These are phyloP conservation scores for Hypercompe scribonia DNA, from an alignment of 2,888 invertebrate genomes.

Conservation along the genomic window DNA sequence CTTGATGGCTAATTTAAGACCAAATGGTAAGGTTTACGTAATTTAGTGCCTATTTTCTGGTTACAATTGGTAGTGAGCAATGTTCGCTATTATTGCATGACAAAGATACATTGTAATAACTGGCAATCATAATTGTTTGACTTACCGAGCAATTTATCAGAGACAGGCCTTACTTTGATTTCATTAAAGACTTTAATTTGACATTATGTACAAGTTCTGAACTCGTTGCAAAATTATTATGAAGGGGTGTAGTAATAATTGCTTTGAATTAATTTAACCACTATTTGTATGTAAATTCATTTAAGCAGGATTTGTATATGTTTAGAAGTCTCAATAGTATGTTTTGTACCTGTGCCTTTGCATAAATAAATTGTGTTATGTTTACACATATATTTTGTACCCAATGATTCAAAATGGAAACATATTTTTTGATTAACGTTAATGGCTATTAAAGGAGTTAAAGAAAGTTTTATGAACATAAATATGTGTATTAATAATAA, in stretches of 20 bases:
- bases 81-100: conserved; percentile 80
- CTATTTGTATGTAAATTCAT: conserved; percentile 47
- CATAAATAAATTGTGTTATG: neutral
- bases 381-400: neutral
- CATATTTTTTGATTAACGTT: neutral
- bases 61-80: conserved; percentile 79
- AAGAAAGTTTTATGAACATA: neutral
- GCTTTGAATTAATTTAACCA: conserved; percentile 43
- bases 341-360: neutral
- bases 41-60: conserved; percentile 79
- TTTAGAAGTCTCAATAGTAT: neutral
- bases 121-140: conserved; percentile 77
- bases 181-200: conserved; percentile 60
- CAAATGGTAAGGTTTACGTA: conserved; percentile 78
- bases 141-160: conserved; percentile 75
- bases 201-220: conserved; percentile 46
- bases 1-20: conserved; percentile 76
- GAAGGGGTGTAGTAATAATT: conserved; percentile 29
- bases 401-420: neutral
- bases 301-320: conserved; percentile 11
- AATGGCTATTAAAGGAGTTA: neutral
- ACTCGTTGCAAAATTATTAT: conserved; percentile 40
- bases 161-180: conserved; percentile 70
- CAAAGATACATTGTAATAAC: conserved; percentile 80
- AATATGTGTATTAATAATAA: neutral